A percentile compares a stretch with the other conserved stretches of the same genome.
Conservation (phyloP, 2,888 invertebrate species). For the Autographa gamma region DNA sequence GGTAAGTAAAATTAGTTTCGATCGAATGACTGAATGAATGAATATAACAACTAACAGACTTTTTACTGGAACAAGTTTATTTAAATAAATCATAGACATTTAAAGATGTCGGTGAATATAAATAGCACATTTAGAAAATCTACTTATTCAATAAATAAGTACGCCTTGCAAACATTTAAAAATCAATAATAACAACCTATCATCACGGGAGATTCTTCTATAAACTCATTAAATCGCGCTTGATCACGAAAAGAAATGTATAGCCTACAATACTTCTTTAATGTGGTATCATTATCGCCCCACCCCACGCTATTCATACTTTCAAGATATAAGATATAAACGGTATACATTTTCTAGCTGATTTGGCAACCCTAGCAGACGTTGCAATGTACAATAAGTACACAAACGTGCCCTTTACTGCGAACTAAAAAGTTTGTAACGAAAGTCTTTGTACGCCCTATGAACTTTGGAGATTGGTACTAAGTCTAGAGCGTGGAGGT, state of each 20-base stretch:
- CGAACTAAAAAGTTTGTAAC: conserved; percentile 66
- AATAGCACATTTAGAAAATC: too few species aligned
- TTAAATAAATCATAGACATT: too few species aligned
- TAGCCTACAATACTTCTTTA: conserved; percentile 18
- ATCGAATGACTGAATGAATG: too few species aligned
- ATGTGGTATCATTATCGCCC: conserved; percentile 43
- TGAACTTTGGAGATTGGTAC: conserved; percentile 52
- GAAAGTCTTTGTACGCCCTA: conserved; percentile 63
- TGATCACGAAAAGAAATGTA: conserved; percentile 4
- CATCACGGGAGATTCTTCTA: not conserved
- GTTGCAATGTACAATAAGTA: conserved; percentile 55
- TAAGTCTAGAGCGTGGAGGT: conserved; percentile 6
- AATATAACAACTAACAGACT: too few species aligned
- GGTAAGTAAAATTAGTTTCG: too few species aligned
- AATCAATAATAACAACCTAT: not conserved
- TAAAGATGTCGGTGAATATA: too few species aligned
- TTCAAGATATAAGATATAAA: conserved; percentile 25
- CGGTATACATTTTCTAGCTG: conserved; percentile 32
- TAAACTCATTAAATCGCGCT: not conserved
- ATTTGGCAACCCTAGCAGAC: conserved; percentile 48
- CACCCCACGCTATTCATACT: conserved; percentile 26
- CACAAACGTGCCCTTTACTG: conserved; percentile 59
- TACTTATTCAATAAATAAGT: too few species aligned
- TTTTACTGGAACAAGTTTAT: too few species aligned
- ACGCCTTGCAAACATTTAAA: too few species aligned